Evolutionary conservation across 1,140 invertebrate genomes (phyloP).

Genomic region (Phortica variegata): DNA sequence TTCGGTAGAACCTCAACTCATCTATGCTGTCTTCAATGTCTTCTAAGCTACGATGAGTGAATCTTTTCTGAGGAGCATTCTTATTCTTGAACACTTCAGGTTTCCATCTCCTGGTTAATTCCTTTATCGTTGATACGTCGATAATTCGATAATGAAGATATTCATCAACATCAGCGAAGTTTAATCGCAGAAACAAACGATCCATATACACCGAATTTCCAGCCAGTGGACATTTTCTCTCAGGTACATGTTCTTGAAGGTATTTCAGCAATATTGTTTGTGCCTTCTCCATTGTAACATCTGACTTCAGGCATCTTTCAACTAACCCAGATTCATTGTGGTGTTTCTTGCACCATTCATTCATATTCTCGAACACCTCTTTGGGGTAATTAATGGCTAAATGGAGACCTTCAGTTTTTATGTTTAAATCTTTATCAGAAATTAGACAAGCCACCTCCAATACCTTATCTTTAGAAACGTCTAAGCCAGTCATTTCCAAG

Average conservation of each 20-base stretch:
- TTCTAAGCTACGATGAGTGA: constrained; percentile 72
- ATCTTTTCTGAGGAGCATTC: constrained; percentile 65
- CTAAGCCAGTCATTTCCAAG: constrained; percentile 75
- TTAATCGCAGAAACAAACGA: constrained; percentile 72
- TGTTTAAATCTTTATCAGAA: constrained; percentile 78
- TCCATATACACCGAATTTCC: constrained; percentile 92
- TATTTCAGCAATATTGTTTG: constrained; percentile 75
- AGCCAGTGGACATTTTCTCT: constrained; percentile 73
- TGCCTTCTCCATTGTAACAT: constrained; percentile 65
- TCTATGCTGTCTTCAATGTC: constrained; percentile 86
- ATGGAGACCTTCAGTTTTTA: constrained; percentile 75
- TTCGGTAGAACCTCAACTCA: constrained; percentile 77
- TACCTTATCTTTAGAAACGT: constrained; percentile 76
- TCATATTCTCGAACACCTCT: constrained; percentile 74
- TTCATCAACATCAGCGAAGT: constrained; percentile 72
- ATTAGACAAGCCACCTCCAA: constrained; percentile 87
- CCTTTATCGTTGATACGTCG: constrained; percentile 90
- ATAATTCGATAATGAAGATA: constrained; percentile 92
- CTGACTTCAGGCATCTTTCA: constrained; percentile 69
- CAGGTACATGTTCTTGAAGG: constrained; percentile 67
- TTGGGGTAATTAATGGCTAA: constrained; percentile 82
- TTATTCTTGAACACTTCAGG: constrained; percentile 61
- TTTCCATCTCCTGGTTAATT: constrained; percentile 79
- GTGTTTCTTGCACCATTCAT: constrained; percentile 76
- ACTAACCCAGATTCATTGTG: constrained; percentile 77